phyloP scores from a whole-genome alignment of 2,113 vertebrate species.

The Leucopsar rothschildi region DNA sequence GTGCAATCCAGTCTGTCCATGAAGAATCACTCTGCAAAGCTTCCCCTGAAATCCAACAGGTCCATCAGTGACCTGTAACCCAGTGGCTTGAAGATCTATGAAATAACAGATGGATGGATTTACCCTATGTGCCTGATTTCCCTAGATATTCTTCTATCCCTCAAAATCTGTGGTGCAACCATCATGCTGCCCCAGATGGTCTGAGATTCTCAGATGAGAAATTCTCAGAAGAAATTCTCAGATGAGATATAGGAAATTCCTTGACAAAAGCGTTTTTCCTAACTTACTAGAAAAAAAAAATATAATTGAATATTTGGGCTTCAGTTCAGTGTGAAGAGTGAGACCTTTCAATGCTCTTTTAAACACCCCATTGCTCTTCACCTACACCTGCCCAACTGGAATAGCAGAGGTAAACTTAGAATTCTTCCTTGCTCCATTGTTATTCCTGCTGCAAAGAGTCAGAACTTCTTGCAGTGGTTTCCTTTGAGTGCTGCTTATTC shows the following conservation, averaged over 20 bases:
- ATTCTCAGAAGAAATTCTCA: background rate
- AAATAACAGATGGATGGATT: background rate
- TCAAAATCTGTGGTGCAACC: background rate
- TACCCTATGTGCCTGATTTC: background rate
- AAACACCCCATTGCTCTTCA: background rate
- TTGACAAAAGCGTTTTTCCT: background rate
- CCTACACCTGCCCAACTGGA: background rate
- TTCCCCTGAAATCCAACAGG: background rate
- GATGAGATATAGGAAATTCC: fast-evolving
- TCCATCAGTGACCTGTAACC: background rate
- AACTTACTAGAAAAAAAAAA: background rate
- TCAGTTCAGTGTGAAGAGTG: background rate
- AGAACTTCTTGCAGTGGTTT: background rate
- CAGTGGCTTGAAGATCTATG: background rate
- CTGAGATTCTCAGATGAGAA: background rate
- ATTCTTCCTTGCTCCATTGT: background rate
- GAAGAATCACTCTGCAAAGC: background rate
- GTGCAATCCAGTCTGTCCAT: too few relatives aligned
- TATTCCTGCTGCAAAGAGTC: conserved; percentile 8
- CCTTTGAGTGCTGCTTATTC: conserved; percentile 43
- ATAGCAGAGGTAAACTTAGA: background rate
- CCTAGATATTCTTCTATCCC: background rate
- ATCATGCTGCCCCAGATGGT: background rate
- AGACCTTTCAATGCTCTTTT: background rate
- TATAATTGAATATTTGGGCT: background rate